phyloP scores from a whole-genome alignment of 1,140 invertebrate genomes.

The Scaptomyza montana region DNA sequence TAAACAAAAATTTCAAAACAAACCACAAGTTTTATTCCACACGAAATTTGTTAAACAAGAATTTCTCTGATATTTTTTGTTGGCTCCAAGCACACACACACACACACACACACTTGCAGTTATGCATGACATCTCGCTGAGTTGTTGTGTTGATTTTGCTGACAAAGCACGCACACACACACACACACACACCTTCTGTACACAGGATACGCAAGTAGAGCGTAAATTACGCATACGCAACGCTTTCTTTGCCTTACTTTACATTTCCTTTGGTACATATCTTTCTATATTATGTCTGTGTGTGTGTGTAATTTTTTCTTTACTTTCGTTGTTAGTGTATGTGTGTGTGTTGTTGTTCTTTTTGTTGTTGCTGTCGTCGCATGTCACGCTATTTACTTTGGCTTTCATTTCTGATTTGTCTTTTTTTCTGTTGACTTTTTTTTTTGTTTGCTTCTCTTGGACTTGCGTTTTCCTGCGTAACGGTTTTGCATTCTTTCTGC shows the following conservation, averaged over 20 bases:
- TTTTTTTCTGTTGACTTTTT: constrained; percentile 11
- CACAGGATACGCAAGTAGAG: constrained; percentile 72
- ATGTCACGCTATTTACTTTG: constrained; percentile 74
- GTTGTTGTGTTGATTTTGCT: constrained; percentile 67
- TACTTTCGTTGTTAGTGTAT: constrained; percentile 8
- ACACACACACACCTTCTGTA: constrained; percentile 18
- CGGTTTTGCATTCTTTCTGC: constrained; percentile 52
- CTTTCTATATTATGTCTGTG: constrained; percentile 15
- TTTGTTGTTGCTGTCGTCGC: constrained; percentile 60
- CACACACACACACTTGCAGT: constrained; percentile 26
- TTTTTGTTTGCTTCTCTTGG: constrained; percentile 22
- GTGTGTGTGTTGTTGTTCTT: constrained; percentile 25
- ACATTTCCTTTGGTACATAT: constrained; percentile 46
- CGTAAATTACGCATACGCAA: constrained; percentile 81
- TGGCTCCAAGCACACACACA: constrained; percentile 36
- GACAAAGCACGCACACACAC: constrained; percentile 37
- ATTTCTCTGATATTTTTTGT: constrained; percentile 40
- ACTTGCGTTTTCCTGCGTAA: constrained; percentile 53
- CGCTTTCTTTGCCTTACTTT: constrained; percentile 65
- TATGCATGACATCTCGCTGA: constrained; percentile 33
- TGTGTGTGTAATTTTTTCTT: constrained; percentile 9
- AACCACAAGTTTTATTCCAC: constrained; percentile 63
- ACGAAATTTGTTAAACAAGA: constrained; percentile 46
- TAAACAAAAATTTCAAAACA: constrained; percentile 70
- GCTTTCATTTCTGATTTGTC: constrained; percentile 53